phyloP scores from a whole-genome alignment of 2,797 vertebrate genomes.

The Rhinoraja longicauda region DNA sequence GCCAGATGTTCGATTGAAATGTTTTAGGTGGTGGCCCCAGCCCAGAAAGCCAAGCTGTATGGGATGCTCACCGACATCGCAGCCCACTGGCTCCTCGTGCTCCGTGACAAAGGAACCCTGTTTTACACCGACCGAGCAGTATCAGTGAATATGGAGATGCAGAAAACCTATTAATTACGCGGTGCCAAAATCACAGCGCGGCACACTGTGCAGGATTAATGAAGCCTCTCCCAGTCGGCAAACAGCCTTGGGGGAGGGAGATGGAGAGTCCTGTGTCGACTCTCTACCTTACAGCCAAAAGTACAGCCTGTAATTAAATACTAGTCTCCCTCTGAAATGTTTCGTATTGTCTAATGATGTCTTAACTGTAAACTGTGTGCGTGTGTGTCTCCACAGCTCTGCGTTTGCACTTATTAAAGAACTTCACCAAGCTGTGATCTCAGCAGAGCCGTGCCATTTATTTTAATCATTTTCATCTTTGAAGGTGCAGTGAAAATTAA shows the following conservation, averaged over 20 bases:
- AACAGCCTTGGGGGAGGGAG: constrained; percentile 35
- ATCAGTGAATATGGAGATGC: constrained; percentile 33
- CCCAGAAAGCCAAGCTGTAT: constrained; percentile 17
- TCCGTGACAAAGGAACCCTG: constrained; percentile 33
- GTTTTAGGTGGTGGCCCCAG: constrained; percentile 4
- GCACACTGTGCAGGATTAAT: constrained; percentile 35
- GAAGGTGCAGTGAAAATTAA: constrained; percentile 33
- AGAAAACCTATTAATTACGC: constrained; percentile 30
- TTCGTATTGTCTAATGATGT: constrained; percentile 35
- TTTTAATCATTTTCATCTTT: constrained; percentile 32
- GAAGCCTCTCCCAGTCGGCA: constrained; percentile 32
- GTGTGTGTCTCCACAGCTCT: constrained; percentile 12
- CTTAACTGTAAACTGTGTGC: constrained; percentile 33
- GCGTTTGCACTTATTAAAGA: constrained; percentile 33
- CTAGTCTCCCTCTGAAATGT: constrained; percentile 30
- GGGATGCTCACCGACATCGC: not conserved
- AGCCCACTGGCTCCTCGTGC: constrained; percentile 29
- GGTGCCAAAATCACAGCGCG: constrained; percentile 34
- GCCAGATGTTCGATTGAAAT: constrained; percentile 23
- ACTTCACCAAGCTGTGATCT: constrained; percentile 33
- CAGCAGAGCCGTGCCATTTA: constrained; percentile 21
- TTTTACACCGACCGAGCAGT: constrained; percentile 38
- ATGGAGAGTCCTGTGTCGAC: constrained; percentile 7
- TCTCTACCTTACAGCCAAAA: constrained; percentile 33
- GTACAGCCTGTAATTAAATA: constrained; percentile 38